Percentiles rank a stretch among this genome's conserved stretches.
Conservation (phyloP, 1,140 invertebrate species). For the Coenobita brevimanus region DNA sequence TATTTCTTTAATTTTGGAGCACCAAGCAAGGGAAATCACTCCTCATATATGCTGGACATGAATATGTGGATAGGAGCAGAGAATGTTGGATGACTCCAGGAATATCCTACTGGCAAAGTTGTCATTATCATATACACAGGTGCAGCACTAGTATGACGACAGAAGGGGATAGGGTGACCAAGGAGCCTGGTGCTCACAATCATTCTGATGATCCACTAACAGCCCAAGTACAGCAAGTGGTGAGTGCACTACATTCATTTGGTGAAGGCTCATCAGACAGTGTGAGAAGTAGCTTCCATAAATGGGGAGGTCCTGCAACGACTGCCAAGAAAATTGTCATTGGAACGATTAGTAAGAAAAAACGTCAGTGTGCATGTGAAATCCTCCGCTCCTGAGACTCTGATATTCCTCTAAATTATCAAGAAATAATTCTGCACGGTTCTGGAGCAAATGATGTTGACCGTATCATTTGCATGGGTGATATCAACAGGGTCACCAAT, state of each 20-base stretch:
- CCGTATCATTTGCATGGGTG: constrained; percentile 15
- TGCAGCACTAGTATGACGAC: background rate
- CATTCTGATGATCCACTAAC: background rate
- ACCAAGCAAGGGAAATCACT: too few relatives aligned
- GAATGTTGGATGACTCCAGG: constrained; percentile 9
- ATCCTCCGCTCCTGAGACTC: background rate
- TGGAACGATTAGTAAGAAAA: constrained; percentile 7
- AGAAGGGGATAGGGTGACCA: constrained; percentile 20
- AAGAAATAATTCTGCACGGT: constrained; percentile 14
- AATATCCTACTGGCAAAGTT: background rate
- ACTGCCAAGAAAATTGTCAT: too few relatives aligned
- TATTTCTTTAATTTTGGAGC: too few relatives aligned
- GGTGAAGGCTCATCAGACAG: background rate
- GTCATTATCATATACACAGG: background rate
- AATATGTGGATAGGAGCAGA: constrained; percentile 17
- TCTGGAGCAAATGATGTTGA: constrained; percentile 8
- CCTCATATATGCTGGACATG: too few relatives aligned
- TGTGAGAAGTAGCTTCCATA: constrained; percentile 1
- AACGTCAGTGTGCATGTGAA: background rate
- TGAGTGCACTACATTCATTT: background rate
- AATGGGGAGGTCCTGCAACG: too few relatives aligned
- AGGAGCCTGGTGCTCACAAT: background rate
- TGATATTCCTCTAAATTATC: constrained; percentile 8
- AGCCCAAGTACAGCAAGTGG: background rate
- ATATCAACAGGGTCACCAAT: constrained; percentile 26